Evolutionary conservation across 2,888 invertebrate genomes (phyloP), one percentile per base, ranked within the genome.

Genomic region (Temnothorax rugatulus): DNA sequence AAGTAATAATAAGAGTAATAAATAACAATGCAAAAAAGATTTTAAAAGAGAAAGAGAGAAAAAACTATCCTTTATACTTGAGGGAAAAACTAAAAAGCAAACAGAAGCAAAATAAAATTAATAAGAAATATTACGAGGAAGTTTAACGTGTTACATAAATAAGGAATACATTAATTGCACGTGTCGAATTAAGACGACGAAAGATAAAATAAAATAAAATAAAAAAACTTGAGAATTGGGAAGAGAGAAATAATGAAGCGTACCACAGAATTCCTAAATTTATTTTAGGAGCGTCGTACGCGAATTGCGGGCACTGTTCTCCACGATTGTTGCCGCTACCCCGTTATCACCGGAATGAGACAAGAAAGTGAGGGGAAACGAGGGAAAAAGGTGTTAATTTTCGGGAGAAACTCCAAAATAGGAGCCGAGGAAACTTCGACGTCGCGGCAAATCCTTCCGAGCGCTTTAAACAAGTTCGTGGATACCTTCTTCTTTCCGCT

Each of bases 361-460:
- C 7, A 25, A 57, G 66, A 25, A 25, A 63, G 44, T 21, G 34
- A 63, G 79, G 74, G 34, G 71, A 18, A 25, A 50, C 64, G 66
- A 82, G 29, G n/a, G 54, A 77, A 25, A 54, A 50, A 59, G 15
- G 50, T 34, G 54, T 57, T 73, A 73, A 57, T 73, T 73, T 73
- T 73, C 18, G 4, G 41, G 3, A 13, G 21, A 5, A 57, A 59
- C 71, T 41, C 21, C 18, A 25, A 41, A 74, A 44, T n/a, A 29
- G n/a, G 25, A 44, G 29, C 9, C 8, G 21, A 57, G 25, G 1
- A 73, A 74, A 61, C n/a, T 29, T 61, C 8, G 11, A 29, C 7
- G 15, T 74, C 38, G 25, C 69, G 15, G 8, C 18, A 47, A 61
- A 61, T 61, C 25, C 44, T 61, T 18, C 44, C 9, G 7, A 44